A percentile compares a stretch with the other conserved stretches of the same genome.
Conservation (phyloP, 1,140 invertebrate genomes). For the Schlechtendalia chinensis region DNA sequence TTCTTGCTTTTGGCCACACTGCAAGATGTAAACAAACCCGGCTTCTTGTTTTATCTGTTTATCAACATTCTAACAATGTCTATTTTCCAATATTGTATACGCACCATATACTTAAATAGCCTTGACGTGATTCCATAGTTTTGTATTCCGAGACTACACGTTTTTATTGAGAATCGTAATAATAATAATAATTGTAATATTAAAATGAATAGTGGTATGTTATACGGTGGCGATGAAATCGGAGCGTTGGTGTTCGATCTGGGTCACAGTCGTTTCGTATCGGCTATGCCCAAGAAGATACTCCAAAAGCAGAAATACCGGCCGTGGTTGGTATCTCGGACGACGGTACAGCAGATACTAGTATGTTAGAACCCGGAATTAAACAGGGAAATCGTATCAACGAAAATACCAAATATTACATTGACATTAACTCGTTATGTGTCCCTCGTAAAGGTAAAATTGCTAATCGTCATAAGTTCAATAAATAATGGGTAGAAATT, state of each 20-base stretch:
- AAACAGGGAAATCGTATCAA: conserved; percentile 56
- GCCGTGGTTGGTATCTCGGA: conserved; percentile 70
- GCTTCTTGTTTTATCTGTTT: conserved; percentile 27
- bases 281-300: conserved; percentile 86
- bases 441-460: conserved; percentile 70
- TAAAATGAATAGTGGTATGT: conserved; percentile 61
- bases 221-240: conserved; percentile 93
- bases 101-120: no score
- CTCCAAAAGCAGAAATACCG: conserved; percentile 82
- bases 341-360: conserved; percentile 64
- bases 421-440: conserved; percentile 79
- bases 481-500: background rate
- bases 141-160: no score
- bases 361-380: conserved; percentile 60
- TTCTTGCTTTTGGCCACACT: conserved; percentile 34
- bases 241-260: conserved; percentile 96
- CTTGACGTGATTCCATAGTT: no score
- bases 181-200: no score
- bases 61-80: background rate
- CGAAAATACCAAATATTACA: conserved; percentile 68
- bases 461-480: background rate
- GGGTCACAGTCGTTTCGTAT: conserved; percentile 85
- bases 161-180: no score
- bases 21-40: conserved; percentile 38
- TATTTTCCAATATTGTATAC: no score